phyloP scores from a whole-genome alignment of 2,888 invertebrate genomes.

The Nomada lathburiana region DNA sequence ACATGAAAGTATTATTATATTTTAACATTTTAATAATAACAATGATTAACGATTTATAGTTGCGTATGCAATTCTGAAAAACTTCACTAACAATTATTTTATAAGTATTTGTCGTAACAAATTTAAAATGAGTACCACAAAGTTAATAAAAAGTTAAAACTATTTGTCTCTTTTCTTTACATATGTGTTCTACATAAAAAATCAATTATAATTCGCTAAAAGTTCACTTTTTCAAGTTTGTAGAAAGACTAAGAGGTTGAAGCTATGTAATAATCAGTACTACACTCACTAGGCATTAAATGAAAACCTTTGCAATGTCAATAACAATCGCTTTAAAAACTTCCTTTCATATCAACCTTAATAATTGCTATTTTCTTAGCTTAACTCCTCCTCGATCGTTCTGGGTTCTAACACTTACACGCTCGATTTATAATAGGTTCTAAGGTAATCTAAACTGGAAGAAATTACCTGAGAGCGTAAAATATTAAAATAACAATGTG shows the following conservation, averaged over 20 bases:
- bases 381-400: background rate
- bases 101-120: background rate
- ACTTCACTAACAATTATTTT: slow-evolving; percentile 6
- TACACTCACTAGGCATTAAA: background rate
- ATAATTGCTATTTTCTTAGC: background rate
- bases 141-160: slow-evolving; percentile 9
- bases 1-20: background rate
- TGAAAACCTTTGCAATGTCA: background rate
- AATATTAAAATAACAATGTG: slow-evolving; percentile 9
- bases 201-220: slow-evolving; percentile 1
- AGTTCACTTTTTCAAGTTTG: background rate
- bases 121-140: background rate
- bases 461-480: slow-evolving; percentile 3
- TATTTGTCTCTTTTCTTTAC: background rate
- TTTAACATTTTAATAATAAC: slow-evolving; percentile 2
- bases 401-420: background rate
- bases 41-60: background rate
- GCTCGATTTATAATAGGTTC: background rate
- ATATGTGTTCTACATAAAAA: background rate
- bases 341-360: background rate
- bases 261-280: slow-evolving; percentile 4
- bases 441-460: slow-evolving; percentile 7
- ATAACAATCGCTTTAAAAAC: background rate
- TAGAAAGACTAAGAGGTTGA: background rate
- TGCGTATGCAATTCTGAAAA: background rate